Evolutionary conservation across 2,113 vertebrate genomes (phyloP).

Genomic region (Amazona guildingii): DNA sequence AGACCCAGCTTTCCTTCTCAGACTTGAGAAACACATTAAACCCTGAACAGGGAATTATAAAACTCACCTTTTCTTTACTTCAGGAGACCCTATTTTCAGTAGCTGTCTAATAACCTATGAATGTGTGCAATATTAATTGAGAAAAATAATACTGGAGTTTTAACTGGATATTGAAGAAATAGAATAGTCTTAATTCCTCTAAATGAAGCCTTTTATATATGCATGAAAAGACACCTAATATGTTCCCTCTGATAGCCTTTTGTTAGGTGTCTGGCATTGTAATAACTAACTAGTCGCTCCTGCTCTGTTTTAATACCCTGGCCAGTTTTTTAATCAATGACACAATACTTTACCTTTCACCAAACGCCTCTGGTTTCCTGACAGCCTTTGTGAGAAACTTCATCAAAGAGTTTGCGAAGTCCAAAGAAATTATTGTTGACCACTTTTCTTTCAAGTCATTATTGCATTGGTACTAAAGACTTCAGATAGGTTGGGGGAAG

Average conservation of each 20-base stretch:
- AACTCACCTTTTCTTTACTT: not conserved
- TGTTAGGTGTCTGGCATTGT: not conserved
- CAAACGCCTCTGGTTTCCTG: not conserved
- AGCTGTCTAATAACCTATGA: not conserved
- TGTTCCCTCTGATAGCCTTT: not conserved
- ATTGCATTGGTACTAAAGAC: not conserved
- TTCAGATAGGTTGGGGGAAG: not conserved
- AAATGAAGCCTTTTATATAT: constrained; percentile 9
- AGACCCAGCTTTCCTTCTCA: not conserved
- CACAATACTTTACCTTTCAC: not conserved
- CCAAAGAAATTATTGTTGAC: not conserved
- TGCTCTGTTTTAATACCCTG: not conserved
- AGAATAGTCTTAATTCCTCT: not conserved
- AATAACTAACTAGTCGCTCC: not conserved
- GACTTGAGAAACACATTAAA: not conserved
- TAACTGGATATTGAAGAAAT: not conserved
- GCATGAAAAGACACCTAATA: not conserved
- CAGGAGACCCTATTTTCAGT: not conserved
- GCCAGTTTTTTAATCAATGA: not conserved
- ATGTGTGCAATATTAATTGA: not conserved
- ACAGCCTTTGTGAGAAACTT: not conserved
- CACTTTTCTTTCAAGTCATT: not conserved
- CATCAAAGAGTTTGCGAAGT: not conserved
- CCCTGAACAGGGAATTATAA: not conserved
- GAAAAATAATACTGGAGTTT: not conserved